Percentiles rank a stretch among this genome's conserved stretches.
phyloP scores from a whole-genome alignment of 1,140 invertebrate genomes.

The Polyergus mexicanus region DNA sequence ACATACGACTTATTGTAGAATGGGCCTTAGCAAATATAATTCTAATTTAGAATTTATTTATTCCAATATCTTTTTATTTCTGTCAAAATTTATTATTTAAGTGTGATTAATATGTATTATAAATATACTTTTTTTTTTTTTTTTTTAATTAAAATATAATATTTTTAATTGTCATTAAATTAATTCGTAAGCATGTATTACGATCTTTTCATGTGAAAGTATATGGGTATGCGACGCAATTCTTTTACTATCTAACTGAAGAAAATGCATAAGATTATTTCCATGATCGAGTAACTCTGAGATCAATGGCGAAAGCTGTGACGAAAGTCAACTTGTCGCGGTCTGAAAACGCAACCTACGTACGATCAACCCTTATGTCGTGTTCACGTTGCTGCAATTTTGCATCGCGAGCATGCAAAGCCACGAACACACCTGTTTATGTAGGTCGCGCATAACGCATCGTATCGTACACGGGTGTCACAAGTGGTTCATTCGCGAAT shows the following conservation, averaged over 20 bases:
- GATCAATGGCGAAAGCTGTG: slow-evolving; percentile 16
- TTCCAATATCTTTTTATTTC: not conserved
- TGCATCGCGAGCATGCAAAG: slow-evolving; percentile 15
- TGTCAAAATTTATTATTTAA: not conserved
- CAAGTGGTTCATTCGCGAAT: slow-evolving; percentile 23
- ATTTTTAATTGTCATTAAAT: not conserved
- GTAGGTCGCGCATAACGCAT: slow-evolving; percentile 28
- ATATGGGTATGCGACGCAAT: not conserved
- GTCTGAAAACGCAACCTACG: slow-evolving; percentile 13
- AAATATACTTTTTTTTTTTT: not conserved
- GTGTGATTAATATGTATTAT: not conserved
- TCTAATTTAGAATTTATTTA: not conserved
- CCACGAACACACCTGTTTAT: slow-evolving; percentile 48
- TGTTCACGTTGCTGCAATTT: not conserved
- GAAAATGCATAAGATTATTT: slow-evolving; percentile 14
- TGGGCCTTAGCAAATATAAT: not conserved
- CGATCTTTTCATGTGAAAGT: not conserved
- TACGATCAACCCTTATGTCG: slow-evolving; percentile 7
- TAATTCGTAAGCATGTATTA: not conserved
- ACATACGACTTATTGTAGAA: too few relatives aligned
- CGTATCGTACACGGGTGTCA: slow-evolving; percentile 35
- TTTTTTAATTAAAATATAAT: not conserved
- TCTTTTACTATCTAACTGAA: not conserved
- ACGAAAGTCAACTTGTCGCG: slow-evolving; percentile 39
- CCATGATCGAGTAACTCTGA: slow-evolving; percentile 11